These are phyloP conservation scores for Microplitis deprimator DNA, from an alignment of 2,888 invertebrate species.

Conservation along the genomic window DNA sequence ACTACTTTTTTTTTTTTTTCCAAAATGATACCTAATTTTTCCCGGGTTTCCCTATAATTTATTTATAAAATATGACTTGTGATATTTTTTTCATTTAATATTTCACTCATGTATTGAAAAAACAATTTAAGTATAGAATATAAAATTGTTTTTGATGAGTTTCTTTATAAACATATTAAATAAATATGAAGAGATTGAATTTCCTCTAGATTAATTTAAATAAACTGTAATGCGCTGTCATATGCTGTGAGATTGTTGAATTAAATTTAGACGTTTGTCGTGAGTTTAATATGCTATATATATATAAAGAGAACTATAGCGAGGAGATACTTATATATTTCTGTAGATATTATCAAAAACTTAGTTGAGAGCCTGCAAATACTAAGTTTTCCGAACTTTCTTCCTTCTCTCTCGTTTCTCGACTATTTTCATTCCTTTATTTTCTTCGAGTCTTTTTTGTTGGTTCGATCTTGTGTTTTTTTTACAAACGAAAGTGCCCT, in stretches of 20 bases:
- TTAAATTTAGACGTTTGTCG: background rate
- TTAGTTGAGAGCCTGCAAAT: background rate
- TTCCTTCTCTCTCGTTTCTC: background rate
- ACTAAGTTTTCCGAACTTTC: background rate
- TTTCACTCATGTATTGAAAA: no score
- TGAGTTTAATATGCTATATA: background rate
- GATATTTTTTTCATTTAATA: no score
- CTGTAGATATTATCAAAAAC: background rate
- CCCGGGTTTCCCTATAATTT: no score
- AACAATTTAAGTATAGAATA: no score
- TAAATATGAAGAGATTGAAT: no score
- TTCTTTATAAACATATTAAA: no score
- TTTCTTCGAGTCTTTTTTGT: conserved; percentile 6
- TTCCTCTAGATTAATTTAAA: background rate
- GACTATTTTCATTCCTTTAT: background rate
- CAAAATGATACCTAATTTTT: no score
- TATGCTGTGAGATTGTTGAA: background rate
- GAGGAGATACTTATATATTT: background rate
- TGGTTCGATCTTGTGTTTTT: background rate
- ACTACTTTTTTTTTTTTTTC: no score
- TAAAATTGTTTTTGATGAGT: no score
- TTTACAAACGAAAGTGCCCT: background rate
- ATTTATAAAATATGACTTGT: no score
- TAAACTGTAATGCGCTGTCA: background rate
- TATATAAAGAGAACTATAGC: background rate